Evolutionary conservation across 2,888 invertebrate species (phyloP).

Genomic region (Pemphredon lugubris): DNA sequence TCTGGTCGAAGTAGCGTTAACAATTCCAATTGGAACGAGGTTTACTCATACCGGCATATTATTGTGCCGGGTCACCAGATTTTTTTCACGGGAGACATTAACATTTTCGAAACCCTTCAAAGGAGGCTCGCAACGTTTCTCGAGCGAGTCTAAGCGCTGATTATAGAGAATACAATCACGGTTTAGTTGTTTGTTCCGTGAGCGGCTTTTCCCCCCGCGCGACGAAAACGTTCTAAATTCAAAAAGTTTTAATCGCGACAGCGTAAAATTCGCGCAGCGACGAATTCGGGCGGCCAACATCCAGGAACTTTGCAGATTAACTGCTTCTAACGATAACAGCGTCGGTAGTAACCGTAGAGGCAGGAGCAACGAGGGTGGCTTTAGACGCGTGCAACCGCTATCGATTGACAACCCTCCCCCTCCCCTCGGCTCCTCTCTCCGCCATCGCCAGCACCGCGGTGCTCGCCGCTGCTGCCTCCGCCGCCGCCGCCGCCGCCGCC

Average conservation of each 20-base stretch:
- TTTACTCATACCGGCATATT: too few species aligned
- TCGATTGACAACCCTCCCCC: slow-evolving; percentile 71
- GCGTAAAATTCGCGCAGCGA: too few species aligned
- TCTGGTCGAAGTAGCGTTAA: too few species aligned
- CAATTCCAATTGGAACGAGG: too few species aligned
- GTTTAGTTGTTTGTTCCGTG: slow-evolving; percentile 21
- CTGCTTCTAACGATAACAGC: slow-evolving; percentile 55
- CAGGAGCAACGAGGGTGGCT: slow-evolving; percentile 59
- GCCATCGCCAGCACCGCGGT: slow-evolving; percentile 29
- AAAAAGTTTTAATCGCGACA: slow-evolving; percentile 52
- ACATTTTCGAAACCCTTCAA: not conserved
- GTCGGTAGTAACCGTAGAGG: slow-evolving; percentile 33
- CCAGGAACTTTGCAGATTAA: slow-evolving; percentile 58
- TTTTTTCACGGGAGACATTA: not conserved
- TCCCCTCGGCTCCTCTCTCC: slow-evolving; percentile 47
- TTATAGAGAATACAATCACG: slow-evolving; percentile 43
- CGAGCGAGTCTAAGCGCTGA: slow-evolving; percentile 23
- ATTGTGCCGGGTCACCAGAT: too few species aligned
- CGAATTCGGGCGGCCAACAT: slow-evolving; percentile 25
- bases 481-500: slow-evolving; percentile 41
- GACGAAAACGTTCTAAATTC: slow-evolving; percentile 25
- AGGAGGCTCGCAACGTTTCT: not conserved
- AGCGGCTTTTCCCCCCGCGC: slow-evolving; percentile 16
- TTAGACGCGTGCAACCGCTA: slow-evolving; percentile 73
- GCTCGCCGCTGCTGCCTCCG: too few species aligned